Base-by-base conservation (phyloP, 2,797 vertebrate genomes). In the Paedocypris micromegethes region DNA sequence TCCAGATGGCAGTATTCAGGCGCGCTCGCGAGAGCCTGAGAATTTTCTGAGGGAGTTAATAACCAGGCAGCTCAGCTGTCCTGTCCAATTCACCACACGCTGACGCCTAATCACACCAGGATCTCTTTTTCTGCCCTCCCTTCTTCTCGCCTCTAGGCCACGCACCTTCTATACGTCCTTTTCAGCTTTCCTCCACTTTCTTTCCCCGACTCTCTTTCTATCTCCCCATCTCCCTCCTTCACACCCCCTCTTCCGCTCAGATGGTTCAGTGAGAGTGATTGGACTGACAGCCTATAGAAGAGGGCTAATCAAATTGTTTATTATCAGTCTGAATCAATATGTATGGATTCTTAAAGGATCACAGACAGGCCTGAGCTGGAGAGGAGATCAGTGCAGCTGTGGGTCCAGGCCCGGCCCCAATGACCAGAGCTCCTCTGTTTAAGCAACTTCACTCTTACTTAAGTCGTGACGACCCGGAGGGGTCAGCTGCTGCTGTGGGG, bases 31-130 rank as follows among this genome's bases (percentile, higher is more conserved):
- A 96, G 93, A 91, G 85, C 84, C 89, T 90, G 87, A 95, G 94
- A 96, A 97, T 98, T 96, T 98, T 98, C 96, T 93, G 92, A 96
- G 94, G 92, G 95, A 98, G 94, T 98, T 98, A 98, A 98, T 98
- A 98, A 98, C 92, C 91, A 93, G 91, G 93, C 93, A 91, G 94
- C 94, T 92, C 92, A 94, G 93, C 96, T 98, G 96, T 98, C 96
- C 95, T 96, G 95, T 98, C 96, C 95, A 98, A 98, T 98, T 97
- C 94, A 95, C 91, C 93, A 93, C 93, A 95, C 92, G 91, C 88
- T 88, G 92, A 91, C 89, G 92, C 94, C 95, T 98, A 98, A 98
- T 98, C 94, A 96, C 94, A 91, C 85, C 89, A 84, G 94, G 93
- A 96, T 95, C 93, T 93, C 93, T 94, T 94, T 93, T 94, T 94